phyloP scores from a whole-genome alignment of 2,888 invertebrate genomes.

The Ceratothoa steindachneri region DNA sequence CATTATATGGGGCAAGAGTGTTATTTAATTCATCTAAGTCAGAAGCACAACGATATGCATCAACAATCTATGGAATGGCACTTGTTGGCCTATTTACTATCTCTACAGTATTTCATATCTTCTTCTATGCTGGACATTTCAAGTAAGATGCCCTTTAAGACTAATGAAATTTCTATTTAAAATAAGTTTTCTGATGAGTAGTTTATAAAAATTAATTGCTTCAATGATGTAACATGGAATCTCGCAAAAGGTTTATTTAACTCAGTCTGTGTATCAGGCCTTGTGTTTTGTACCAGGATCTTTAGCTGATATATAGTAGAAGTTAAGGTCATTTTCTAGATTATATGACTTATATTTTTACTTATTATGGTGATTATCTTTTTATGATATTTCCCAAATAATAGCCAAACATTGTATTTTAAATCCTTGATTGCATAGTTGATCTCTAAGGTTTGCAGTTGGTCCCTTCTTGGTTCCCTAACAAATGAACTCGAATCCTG shows the following conservation, averaged over 20 bases:
- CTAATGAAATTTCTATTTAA: neutral
- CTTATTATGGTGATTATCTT: too few species aligned
- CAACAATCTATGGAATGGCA: constrained; percentile 79
- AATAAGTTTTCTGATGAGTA: neutral
- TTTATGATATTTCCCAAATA: too few species aligned
- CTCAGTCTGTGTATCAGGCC: too few species aligned
- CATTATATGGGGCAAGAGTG: constrained; percentile 70
- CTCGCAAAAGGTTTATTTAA: neutral
- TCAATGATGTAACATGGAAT: neutral
- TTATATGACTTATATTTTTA: too few species aligned
- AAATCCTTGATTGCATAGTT: too few species aligned
- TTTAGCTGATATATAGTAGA: too few species aligned
- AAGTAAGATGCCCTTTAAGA: constrained; percentile 52
- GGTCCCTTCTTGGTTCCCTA: too few species aligned
- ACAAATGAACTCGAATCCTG: too few species aligned
- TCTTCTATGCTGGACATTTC: constrained; percentile 61
- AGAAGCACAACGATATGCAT: constrained; percentile 71
- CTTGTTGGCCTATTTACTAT: constrained; percentile 78
- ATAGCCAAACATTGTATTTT: too few species aligned
- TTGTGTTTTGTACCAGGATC: too few species aligned
- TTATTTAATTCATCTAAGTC: constrained; percentile 69
- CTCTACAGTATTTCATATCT: constrained; percentile 84
- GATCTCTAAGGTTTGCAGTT: too few species aligned
- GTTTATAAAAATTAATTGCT: neutral
- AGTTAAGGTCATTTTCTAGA: too few species aligned